Base-by-base conservation (phyloP, 2,113 vertebrate genomes). In the Vicugna pacos region DNA sequence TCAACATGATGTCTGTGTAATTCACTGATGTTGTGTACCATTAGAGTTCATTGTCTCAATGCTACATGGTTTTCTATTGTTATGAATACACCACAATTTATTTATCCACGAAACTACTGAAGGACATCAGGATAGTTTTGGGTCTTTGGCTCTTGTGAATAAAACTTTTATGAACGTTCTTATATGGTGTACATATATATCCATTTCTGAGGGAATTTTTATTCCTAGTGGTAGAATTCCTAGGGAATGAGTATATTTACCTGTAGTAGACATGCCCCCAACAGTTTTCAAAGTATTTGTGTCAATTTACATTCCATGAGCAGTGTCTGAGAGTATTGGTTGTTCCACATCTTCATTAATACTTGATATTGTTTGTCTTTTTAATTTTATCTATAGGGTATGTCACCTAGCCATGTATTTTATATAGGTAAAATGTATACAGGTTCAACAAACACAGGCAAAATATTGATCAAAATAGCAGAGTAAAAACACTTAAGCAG, bases 291-390 rank as follows among this genome's bases (percentile, higher is more conserved):
- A 54, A 95, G 10, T 35, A 79, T 65, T 76, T 76, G 12, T 54
- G 32, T 56, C 38, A 32, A 84, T 69, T 96, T 95, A 8, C 16
- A 75, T 56, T 79, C 32, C 7, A 84, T 46, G 17, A 91, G 0
- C 9, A 50, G 48, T 52, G 11, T 64, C 32, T 88, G 67, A 42
- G 4, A 86, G 11, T 42, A 76, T 50, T 42, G 30, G 7, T 82
- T 9, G 17, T 6, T 79, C 20, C 32, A 56, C 2, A 81, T 46
- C 32, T 20, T 84, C 20, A 70, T 79, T 30, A 88, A 38, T 65
- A 84, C 14, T 82, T 95, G 46, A 60, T 69, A 62, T 26, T 79
- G 28, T 46, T 85, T 48, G 30, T 84, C 85, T 93, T 82, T 94
- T 64, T 26, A 32, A 91, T 52, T 72, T 69, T 30, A 70, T 56